These are phyloP conservation scores for Adrianichthys oophorus DNA, from an alignment of 2,797 vertebrate species.

Conservation along the genomic window DNA sequence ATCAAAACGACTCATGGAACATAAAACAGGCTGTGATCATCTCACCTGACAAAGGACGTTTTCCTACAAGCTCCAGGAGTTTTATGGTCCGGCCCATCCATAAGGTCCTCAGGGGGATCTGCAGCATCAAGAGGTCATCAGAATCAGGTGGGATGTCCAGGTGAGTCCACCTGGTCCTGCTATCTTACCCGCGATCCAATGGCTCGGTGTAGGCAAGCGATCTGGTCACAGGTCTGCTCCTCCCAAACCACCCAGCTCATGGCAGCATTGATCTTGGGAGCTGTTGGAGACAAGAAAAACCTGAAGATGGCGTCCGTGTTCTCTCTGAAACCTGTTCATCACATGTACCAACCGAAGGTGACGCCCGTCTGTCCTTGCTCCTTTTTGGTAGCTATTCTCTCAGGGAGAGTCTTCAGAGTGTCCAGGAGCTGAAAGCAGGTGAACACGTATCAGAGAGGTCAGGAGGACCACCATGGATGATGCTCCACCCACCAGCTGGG, in stretches of 20 bases:
- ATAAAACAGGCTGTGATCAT: too few species aligned
- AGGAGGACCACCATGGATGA: too few species aligned
- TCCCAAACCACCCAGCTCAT: conserved; percentile 91
- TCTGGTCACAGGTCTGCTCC: conserved; percentile 85
- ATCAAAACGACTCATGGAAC: too few species aligned
- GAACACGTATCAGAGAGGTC: not conserved
- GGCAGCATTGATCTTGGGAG: conserved; percentile 83
- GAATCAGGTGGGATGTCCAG: too few species aligned
- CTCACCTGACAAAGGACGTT: conserved; percentile 79
- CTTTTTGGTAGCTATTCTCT: conserved; percentile 76
- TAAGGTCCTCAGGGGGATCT: conserved; percentile 87
- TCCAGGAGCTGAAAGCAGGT: not conserved
- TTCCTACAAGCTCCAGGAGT: conserved; percentile 86
- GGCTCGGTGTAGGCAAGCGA: conserved; percentile 83
- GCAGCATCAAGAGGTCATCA: conserved; percentile 2
- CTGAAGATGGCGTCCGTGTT: not conserved
- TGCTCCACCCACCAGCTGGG: conserved; percentile 79
- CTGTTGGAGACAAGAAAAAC: conserved; percentile 55
- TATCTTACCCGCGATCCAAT: conserved; percentile 83
- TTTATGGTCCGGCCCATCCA: conserved; percentile 86
- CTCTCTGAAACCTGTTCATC: not conserved
- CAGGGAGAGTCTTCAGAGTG: conserved; percentile 79
- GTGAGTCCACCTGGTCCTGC: too few species aligned
- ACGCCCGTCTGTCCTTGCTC: conserved; percentile 83
- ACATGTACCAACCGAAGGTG: conserved; percentile 81